phyloP scores from a whole-genome alignment of 2,113 vertebrate genomes.

The Hiodon alosoides region DNA sequence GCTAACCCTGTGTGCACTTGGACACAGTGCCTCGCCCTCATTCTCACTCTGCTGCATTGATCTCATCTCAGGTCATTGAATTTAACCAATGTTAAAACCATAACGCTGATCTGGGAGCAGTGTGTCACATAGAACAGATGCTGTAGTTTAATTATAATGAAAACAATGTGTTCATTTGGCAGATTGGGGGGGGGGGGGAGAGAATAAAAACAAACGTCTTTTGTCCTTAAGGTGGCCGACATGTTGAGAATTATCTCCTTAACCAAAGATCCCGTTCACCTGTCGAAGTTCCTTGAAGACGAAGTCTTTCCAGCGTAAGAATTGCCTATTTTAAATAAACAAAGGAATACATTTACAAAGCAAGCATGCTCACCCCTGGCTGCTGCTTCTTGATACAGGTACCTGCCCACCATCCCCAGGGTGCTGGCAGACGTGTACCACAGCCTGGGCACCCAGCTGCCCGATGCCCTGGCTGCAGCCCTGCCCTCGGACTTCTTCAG shows the following conservation, averaged over 20 bases:
- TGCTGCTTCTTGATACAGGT: constrained; percentile 56
- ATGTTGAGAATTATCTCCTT: constrained; percentile 80
- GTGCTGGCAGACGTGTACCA: constrained; percentile 79
- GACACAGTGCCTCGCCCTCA: background rate
- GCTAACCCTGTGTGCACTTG: background rate
- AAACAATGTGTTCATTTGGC: too few species aligned
- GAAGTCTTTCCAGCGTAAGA: constrained; percentile 77
- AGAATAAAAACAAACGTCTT: background rate
- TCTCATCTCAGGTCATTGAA: too few species aligned
- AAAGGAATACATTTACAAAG: too few species aligned
- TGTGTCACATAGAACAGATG: too few species aligned
- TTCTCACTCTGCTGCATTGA: background rate
- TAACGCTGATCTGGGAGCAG: too few species aligned
- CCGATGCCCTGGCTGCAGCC: constrained; percentile 68
- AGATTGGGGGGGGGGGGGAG: too few species aligned
- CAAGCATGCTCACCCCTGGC: too few species aligned
- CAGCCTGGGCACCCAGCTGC: constrained; percentile 78
- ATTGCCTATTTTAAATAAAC: background rate
- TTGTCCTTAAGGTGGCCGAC: constrained; percentile 68
- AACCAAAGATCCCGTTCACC: constrained; percentile 75
- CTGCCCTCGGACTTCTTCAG: constrained; percentile 88
- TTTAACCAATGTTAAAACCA: too few species aligned
- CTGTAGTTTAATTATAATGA: too few species aligned
- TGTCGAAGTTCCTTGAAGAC: constrained; percentile 77
- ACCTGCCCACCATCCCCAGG: constrained; percentile 69